Percentiles rank a stretch among this genome's conserved stretches.
phyloP scores from a whole-genome alignment of 2,888 invertebrate genomes.

The Euproctis similis region DNA sequence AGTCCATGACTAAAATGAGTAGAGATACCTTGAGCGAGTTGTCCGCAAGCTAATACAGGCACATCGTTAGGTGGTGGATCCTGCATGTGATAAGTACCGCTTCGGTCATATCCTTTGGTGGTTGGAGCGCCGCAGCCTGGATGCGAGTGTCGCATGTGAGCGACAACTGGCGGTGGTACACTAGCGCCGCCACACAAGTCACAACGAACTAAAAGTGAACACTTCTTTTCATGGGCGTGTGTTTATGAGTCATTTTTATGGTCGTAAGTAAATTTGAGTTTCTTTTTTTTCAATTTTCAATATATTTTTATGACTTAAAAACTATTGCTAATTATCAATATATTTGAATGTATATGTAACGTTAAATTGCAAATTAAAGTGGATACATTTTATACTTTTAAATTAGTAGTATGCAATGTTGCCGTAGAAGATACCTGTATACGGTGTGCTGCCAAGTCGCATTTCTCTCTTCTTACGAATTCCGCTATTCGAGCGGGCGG shows the following conservation, averaged over 20 bases:
- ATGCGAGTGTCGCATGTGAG: slow-evolving; percentile 93
- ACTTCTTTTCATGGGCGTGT: too few relatives aligned
- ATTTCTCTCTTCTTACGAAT: slow-evolving; percentile 40
- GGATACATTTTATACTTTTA: too few relatives aligned
- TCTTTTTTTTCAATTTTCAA: too few relatives aligned
- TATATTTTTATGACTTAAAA: too few relatives aligned
- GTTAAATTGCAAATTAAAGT: too few relatives aligned
- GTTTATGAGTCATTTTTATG: too few relatives aligned
- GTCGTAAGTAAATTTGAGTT: too few relatives aligned
- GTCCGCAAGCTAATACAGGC: slow-evolving; percentile 43
- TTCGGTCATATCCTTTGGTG: slow-evolving; percentile 93
- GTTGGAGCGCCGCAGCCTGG: slow-evolving; percentile 93
- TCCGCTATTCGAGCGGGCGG: slow-evolving; percentile 20
- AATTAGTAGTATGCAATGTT: too few relatives aligned
- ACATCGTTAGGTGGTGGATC: slow-evolving; percentile 33
- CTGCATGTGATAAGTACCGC: slow-evolving; percentile 88
- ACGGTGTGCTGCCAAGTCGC: slow-evolving; percentile 33
- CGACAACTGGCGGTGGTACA: slow-evolving; percentile 87
- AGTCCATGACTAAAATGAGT: not conserved
- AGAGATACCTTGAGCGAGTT: slow-evolving; percentile 51
- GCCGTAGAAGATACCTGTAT: slow-evolving; percentile 45
- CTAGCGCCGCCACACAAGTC: slow-evolving; percentile 87
- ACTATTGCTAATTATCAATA: too few relatives aligned
- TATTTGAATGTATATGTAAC: too few relatives aligned
- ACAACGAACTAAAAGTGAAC: slow-evolving; percentile 73